A percentile compares a stretch with the other conserved stretches of the same genome.
Evolutionary conservation across 1,140 invertebrate genomes (phyloP).

Genomic region (Drosophila melanica): DNA sequence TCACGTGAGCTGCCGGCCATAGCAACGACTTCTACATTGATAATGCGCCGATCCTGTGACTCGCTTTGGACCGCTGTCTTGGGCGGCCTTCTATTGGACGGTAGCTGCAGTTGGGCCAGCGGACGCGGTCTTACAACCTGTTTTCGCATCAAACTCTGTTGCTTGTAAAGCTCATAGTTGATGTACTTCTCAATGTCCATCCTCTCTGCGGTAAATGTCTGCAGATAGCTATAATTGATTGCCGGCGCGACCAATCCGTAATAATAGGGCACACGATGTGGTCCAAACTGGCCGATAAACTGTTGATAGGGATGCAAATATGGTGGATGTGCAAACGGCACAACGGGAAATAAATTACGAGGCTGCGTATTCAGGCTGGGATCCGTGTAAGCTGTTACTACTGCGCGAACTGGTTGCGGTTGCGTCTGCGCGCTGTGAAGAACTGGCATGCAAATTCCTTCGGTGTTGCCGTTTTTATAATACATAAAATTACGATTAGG

Average conservation of each 20-base stretch:
- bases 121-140: conserved; percentile 10
- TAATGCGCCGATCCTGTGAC: conserved; percentile 25
- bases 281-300: conserved; percentile 42
- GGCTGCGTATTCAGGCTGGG: not conserved
- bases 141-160: conserved; percentile 33
- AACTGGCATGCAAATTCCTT: conserved; percentile 45
- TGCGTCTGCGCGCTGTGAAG: conserved; percentile 1
- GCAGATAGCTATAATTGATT: conserved; percentile 11
- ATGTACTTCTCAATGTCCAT: conserved; percentile 67
- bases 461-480: conserved; percentile 53
- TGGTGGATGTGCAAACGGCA: conserved; percentile 5
- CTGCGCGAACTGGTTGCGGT: too few relatives aligned
- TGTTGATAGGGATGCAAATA: conserved; percentile 41
- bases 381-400: not conserved
- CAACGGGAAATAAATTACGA: not conserved
- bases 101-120: conserved; percentile 32
- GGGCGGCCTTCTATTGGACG: not conserved
- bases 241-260: conserved; percentile 35
- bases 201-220: conserved; percentile 1
- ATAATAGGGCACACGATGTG: conserved; percentile 28
- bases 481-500: conserved; percentile 4
- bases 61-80: not conserved
- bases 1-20: conserved; percentile 11
- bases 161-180: conserved; percentile 47
- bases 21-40: conserved; percentile 49